These are phyloP conservation scores for Pogonocherus hispidulus DNA, from an alignment of 2,888 invertebrate genomes.

Conservation along the genomic window DNA sequence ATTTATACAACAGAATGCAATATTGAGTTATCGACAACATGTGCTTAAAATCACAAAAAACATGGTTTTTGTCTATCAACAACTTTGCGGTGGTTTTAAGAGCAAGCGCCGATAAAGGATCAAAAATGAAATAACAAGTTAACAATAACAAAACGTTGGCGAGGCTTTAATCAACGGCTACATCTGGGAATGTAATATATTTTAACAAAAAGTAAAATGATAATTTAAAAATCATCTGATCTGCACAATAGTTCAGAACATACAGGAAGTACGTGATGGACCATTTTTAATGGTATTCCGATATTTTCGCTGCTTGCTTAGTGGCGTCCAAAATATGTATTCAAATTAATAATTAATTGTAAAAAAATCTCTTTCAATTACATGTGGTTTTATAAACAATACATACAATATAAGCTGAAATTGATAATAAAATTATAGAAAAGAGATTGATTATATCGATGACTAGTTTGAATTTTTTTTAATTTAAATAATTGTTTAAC, in stretches of 20 bases:
- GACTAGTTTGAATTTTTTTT: too few relatives aligned
- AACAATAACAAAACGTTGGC: conserved; percentile 62
- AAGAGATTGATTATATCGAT: too few relatives aligned
- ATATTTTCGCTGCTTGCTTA: background rate
- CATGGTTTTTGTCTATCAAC: conserved; percentile 16
- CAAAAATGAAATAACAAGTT: conserved; percentile 56
- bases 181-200: conserved; percentile 65
- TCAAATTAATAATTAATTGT: background rate
- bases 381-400: too few relatives aligned
- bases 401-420: too few relatives aligned
- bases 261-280: conserved; percentile 39
- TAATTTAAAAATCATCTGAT: conserved; percentile 56
- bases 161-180: conserved; percentile 62
- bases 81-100: conserved; percentile 18
- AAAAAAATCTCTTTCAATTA: too few relatives aligned
- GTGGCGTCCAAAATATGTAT: background rate
- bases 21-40: conserved; percentile 37
- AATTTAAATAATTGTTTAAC: too few relatives aligned
- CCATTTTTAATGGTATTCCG: conserved; percentile 7
- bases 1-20: conserved; percentile 62
- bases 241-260: conserved; percentile 53
- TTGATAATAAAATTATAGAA: too few relatives aligned
- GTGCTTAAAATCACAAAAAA: conserved; percentile 39
- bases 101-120: conserved; percentile 25
- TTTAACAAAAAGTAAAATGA: conserved; percentile 58